A percentile compares a stretch with the other conserved stretches of the same genome.
Evolutionary conservation across 1,140 invertebrate genomes (phyloP).

Genomic region (Mycetomoellerius zeteki): DNA sequence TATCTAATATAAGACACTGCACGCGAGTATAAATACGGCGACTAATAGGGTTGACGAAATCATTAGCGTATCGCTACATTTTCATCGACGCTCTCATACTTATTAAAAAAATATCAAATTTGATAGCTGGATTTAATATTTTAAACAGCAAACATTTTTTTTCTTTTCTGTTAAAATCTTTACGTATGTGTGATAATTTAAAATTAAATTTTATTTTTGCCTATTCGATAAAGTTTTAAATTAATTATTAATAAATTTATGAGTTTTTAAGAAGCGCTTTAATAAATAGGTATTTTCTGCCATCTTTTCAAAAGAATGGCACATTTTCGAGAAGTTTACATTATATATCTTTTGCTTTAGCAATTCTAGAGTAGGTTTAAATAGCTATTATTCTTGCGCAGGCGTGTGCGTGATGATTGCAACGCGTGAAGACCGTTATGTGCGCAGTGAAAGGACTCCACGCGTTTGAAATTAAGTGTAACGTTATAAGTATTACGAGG

Average conservation of each 20-base stretch:
- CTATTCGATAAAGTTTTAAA: not conserved
- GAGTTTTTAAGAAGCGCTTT: not conserved
- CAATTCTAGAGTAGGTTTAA: slow-evolving; percentile 5
- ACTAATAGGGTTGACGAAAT: slow-evolving; percentile 59
- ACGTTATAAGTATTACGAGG: slow-evolving; percentile 38
- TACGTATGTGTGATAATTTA: not conserved
- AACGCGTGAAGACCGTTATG: slow-evolving; percentile 51
- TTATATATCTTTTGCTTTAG: not conserved
- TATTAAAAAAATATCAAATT: not conserved
- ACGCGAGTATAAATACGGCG: slow-evolving; percentile 59
- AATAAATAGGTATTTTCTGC: not conserved
- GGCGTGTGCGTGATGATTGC: slow-evolving; percentile 40
- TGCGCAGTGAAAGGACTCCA: slow-evolving; percentile 55
- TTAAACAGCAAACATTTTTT: not conserved
- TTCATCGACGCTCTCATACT: slow-evolving; percentile 35
- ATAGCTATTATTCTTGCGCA: slow-evolving; percentile 41
- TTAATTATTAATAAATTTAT: slow-evolving; percentile 5
- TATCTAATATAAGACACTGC: slow-evolving; percentile 77
- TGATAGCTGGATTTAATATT: not conserved
- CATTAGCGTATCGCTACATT: slow-evolving; percentile 56
- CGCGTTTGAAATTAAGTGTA: slow-evolving; percentile 56
- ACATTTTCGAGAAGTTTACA: not conserved
- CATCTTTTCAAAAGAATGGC: not conserved
- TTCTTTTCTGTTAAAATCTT: not conserved
- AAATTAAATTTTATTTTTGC: not conserved